Evolutionary conservation across 64 coral and sea anemone genomes (phyloP).

Genomic region (Montipora capricornis): DNA sequence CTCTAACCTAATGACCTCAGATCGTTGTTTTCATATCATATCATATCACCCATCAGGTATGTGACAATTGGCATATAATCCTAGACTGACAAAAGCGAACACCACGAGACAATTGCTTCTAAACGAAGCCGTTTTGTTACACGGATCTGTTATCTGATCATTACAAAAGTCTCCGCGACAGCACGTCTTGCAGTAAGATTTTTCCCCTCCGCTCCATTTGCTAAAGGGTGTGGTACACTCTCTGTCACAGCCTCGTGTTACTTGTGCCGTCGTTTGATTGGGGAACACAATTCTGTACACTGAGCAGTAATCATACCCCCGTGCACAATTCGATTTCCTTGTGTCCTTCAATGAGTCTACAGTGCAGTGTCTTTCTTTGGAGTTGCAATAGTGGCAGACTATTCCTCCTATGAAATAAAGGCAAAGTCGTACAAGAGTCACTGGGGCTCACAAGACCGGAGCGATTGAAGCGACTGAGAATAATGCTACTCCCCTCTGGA

Average conservation of each 20-base stretch:
- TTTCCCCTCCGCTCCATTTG: slow-evolving; percentile 15
- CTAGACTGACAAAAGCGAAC: not conserved
- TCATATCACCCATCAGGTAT: not conserved
- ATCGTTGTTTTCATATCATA: not conserved
- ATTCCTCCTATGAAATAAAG: not conserved
- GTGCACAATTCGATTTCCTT: not conserved
- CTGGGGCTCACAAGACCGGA: too few species aligned
- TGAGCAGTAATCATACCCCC: slow-evolving; percentile 2
- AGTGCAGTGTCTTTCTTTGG: not conserved
- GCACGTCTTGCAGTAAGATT: slow-evolving; percentile 17
- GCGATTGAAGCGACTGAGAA: not conserved
- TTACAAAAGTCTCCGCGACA: slow-evolving; percentile 27
- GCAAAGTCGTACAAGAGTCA: too few species aligned
- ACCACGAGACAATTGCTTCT: not conserved
- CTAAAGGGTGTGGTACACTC: not conserved
- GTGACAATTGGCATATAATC: not conserved
- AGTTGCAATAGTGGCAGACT: slow-evolving; percentile 6
- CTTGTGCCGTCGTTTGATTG: slow-evolving; percentile 32
- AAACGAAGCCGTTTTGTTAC: not conserved
- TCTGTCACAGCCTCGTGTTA: slow-evolving; percentile 25
- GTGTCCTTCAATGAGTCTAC: not conserved
- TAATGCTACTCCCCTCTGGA: too few species aligned
- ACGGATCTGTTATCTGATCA: not conserved
- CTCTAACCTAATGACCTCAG: not conserved
- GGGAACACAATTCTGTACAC: not conserved